phyloP scores from a whole-genome alignment of 2,113 vertebrate species.

The Alosa alosa region DNA sequence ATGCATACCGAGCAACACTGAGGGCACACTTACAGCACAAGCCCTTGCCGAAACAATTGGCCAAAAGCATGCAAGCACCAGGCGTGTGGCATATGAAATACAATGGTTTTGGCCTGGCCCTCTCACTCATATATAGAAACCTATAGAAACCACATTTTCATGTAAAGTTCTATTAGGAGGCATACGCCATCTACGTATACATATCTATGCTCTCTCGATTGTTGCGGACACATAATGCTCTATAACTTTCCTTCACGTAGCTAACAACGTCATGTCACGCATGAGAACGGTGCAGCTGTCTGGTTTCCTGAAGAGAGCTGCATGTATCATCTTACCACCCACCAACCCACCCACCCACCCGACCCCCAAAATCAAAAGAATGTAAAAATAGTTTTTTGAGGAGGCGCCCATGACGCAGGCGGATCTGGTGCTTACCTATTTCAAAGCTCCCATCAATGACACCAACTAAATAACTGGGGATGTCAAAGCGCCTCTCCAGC shows the following conservation, averaged over 20 bases:
- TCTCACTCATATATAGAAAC: too few relatives aligned
- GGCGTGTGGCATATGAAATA: too few relatives aligned
- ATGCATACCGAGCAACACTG: not conserved
- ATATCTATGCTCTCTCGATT: not conserved
- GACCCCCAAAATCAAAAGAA: not conserved
- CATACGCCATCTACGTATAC: too few relatives aligned
- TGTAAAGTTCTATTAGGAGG: too few relatives aligned
- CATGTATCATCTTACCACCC: not conserved
- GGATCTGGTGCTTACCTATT: constrained; percentile 78
- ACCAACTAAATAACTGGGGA: constrained; percentile 89
- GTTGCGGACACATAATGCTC: not conserved
- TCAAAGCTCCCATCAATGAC: constrained; percentile 95
- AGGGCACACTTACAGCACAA: not conserved
- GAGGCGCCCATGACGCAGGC: not conserved
- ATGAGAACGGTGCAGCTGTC: not conserved
- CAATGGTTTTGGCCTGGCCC: too few relatives aligned
- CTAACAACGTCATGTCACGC: not conserved
- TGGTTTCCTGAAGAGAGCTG: not conserved
- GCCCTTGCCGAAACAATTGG: not conserved
- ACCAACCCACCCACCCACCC: not conserved
- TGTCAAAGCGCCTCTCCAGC: constrained; percentile 91
- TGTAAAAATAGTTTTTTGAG: not conserved
- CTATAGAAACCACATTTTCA: too few relatives aligned
- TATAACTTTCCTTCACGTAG: not conserved
- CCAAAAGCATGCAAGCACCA: not conserved